Base-by-base conservation (phyloP, 2,113 vertebrate genomes). In the Clinocottus analis region DNA sequence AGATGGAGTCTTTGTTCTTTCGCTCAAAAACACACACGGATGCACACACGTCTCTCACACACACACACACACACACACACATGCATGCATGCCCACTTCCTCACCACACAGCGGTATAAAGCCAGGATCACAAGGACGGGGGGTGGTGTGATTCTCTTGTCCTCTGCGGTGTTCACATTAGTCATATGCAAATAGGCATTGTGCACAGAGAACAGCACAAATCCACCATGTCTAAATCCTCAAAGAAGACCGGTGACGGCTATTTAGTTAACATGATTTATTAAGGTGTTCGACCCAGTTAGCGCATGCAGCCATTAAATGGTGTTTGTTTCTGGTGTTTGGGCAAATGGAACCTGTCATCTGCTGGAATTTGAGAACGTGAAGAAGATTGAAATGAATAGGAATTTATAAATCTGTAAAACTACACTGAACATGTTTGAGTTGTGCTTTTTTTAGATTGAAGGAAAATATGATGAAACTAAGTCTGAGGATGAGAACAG, bases 181-280 rank as follows among this genome's bases (percentile, higher is more conserved):
- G 92, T 93, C 92, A 90, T 90, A 92, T 93, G 93, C 93, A 92
- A 93, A 94, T 90, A 25, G 45, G 47, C 71, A 90, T 93, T 92
- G 89, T 92, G 78, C 85, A 35, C 37, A 76, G 87, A 90, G 90
- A 94, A 92, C 83, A 80, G 92, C 89, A 90, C 91, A 92, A 92
- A 93, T 93, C 90, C 87, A 86, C 87, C 93, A 37, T 92, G 90
- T 39, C 93, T 92, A 92, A 93, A 81, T 59, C 89, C 90, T 92
- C 79, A 91, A 87, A 91, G 84, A 77, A 56, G 72, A 74, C 80
- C 41, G 64, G 88, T 64, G 79, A 92, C 71, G 87, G 87, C 66
- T 86, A 75, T 92, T 93, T 92, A 87, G 87, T 76, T 87, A 87
- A 90, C 91, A 83, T 87, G 90, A 91, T 93, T 91, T 89, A 91